Conservation (phyloP, 2,113 vertebrate species). For the Meriones unguiculatus region DNA sequence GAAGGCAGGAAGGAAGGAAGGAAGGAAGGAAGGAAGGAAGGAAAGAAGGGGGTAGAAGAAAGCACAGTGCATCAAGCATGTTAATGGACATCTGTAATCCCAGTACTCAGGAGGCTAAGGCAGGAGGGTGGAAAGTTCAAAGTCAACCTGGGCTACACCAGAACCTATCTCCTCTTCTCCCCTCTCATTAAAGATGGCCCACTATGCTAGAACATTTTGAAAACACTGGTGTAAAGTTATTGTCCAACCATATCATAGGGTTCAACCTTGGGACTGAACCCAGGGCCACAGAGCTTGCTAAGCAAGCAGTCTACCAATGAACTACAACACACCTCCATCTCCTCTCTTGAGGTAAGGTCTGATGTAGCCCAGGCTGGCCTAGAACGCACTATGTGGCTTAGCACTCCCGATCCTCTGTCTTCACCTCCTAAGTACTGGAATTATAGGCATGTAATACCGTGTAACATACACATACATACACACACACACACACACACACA, state of each 20-base stretch:
- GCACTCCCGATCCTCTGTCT: not conserved
- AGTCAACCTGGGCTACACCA: not conserved
- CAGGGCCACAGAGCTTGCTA: not conserved
- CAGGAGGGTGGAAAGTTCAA: not conserved
- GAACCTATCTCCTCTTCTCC: not conserved
- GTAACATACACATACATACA: not conserved
- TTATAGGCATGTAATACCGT: not conserved
- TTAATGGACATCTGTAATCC: not conserved
- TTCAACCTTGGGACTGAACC: not conserved
- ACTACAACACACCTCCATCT: not conserved
- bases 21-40: not conserved
- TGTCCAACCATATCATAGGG: not conserved
- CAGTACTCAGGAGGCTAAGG: not conserved
- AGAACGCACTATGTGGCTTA: not conserved
- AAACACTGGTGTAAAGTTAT: not conserved
- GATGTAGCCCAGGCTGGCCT: not conserved
- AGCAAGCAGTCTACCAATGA: not conserved
- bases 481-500: not conserved
- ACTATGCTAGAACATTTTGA: not conserved
- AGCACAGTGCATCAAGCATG: not conserved
- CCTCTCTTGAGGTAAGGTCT: not conserved
- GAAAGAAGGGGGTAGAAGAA: not conserved
- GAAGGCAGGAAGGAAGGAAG: not conserved
- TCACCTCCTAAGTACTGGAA: not conserved
- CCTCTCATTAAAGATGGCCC: not conserved